A percentile compares a stretch with the other conserved stretches of the same genome.
Evolutionary conservation across 2,888 invertebrate species (phyloP).

Genomic region (Euplexia lucipara): DNA sequence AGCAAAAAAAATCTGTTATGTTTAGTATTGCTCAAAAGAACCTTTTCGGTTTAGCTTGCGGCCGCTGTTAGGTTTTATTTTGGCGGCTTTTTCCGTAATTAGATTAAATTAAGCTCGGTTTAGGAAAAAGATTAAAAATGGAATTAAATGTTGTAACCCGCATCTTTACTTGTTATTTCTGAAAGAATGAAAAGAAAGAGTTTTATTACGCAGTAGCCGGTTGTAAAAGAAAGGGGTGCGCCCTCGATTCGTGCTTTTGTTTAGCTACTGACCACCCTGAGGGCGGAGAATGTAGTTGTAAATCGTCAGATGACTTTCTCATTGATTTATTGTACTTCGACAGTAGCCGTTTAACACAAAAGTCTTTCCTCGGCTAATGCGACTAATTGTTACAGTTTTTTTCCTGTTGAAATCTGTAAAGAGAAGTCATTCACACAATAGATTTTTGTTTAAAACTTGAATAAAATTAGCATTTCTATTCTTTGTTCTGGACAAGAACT

Average conservation of each 20-base stretch:
- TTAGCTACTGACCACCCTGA: slow-evolving; percentile 75
- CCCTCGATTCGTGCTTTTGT: slow-evolving; percentile 72
- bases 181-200: slow-evolving; percentile 73
- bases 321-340: slow-evolving; percentile 74
- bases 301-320: slow-evolving; percentile 72
- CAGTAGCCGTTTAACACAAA: slow-evolving; percentile 73
- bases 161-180: slow-evolving; percentile 60
- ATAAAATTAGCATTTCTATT: slow-evolving; percentile 60
- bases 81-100: slow-evolving; percentile 11
- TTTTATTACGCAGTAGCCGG: slow-evolving; percentile 85
- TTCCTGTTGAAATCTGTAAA: slow-evolving; percentile 38
- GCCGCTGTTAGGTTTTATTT: slow-evolving; percentile 18
- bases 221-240: slow-evolving; percentile 80
- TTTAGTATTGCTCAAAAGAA: slow-evolving; percentile 8
- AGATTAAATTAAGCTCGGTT: slow-evolving; percentile 41
- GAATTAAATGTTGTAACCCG: slow-evolving; percentile 42
- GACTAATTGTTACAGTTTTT: slow-evolving; percentile 59
- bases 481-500: slow-evolving; percentile 52
- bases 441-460: slow-evolving; percentile 51
- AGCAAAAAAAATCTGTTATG: slow-evolving; percentile 41
- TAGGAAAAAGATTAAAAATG: slow-evolving; percentile 33
- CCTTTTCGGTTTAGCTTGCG: not conserved
- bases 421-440: slow-evolving; percentile 50
- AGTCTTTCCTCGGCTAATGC: slow-evolving; percentile 51
- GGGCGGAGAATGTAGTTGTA: slow-evolving; percentile 74